phyloP scores from a whole-genome alignment of 2,113 vertebrate species.

The Tenrec ecaudatus region DNA sequence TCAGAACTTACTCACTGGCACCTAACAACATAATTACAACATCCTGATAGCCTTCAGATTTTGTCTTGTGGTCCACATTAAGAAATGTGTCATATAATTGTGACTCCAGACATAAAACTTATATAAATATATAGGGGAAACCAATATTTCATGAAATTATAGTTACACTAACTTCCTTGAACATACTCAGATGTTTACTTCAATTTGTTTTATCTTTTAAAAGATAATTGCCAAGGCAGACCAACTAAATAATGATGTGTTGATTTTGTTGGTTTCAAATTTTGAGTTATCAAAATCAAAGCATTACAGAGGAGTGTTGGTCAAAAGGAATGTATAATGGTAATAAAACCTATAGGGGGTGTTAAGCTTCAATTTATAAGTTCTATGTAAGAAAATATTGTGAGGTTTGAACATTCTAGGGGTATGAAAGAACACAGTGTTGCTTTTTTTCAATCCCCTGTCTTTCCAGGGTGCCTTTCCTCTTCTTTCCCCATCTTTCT shows the following conservation, averaged over 20 bases:
- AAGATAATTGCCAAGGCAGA: neutral
- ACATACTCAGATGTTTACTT: neutral
- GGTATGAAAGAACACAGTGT: neutral
- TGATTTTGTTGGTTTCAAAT: neutral
- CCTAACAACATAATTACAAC: neutral
- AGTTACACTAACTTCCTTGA: neutral
- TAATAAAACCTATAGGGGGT: neutral
- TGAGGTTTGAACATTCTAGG: neutral
- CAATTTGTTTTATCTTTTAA: neutral
- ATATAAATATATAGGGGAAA: neutral
- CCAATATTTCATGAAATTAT: neutral
- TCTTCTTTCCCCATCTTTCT: too few relatives aligned
- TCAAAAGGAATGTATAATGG: constrained; percentile 22
- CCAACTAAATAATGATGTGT: neutral
- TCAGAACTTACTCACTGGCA: too few relatives aligned
- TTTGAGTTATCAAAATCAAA: constrained; percentile 33
- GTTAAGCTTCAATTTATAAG: neutral
- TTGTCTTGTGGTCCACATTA: constrained; percentile 29
- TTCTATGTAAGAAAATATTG: neutral
- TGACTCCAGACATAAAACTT: neutral
- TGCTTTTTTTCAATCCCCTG: constrained; percentile 31
- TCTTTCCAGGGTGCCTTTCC: neutral
- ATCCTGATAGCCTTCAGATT: constrained; percentile 27
- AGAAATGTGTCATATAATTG: constrained; percentile 12
- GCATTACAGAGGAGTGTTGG: neutral